Conservation (phyloP, 1,140 invertebrate genomes). For the Lucilia cuprina region DNA sequence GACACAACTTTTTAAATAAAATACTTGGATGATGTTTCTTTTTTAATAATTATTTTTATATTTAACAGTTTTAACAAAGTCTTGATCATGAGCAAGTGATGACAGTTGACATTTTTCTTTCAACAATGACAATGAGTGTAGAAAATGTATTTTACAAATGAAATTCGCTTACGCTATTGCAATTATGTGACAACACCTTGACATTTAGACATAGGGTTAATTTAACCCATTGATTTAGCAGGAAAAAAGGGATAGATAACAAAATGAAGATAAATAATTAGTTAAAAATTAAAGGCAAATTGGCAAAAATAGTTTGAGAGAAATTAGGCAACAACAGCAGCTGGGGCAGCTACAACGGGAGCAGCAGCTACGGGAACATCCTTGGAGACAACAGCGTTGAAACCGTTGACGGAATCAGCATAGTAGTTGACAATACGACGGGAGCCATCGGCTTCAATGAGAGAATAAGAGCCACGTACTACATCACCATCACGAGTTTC, state of each 20-base stretch:
- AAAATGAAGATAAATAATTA: not conserved
- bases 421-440: conserved; percentile 67
- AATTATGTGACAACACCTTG: conserved; percentile 24
- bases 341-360: conserved; percentile 42
- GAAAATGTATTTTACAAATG: conserved; percentile 60
- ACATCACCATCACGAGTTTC: conserved; percentile 67
- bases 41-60: conserved; percentile 31
- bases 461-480: conserved; percentile 67
- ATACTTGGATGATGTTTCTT: too few species aligned
- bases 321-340: conserved; percentile 52
- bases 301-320: not conserved
- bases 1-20: too few species aligned
- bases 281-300: not conserved
- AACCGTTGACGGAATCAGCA: conserved; percentile 66
- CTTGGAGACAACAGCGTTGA: conserved; percentile 69
- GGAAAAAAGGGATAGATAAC: too few species aligned
- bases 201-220: not conserved
- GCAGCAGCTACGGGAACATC: conserved; percentile 63
- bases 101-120: conserved; percentile 53
- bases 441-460: conserved; percentile 68
- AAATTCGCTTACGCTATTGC: conserved; percentile 37
- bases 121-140: conserved; percentile 59
- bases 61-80: conserved; percentile 27
- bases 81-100: conserved; percentile 40
- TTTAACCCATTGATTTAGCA: not conserved